Evolutionary conservation across 2,113 vertebrate species (phyloP).

Genomic region (Macroglossus sobrinus): DNA sequence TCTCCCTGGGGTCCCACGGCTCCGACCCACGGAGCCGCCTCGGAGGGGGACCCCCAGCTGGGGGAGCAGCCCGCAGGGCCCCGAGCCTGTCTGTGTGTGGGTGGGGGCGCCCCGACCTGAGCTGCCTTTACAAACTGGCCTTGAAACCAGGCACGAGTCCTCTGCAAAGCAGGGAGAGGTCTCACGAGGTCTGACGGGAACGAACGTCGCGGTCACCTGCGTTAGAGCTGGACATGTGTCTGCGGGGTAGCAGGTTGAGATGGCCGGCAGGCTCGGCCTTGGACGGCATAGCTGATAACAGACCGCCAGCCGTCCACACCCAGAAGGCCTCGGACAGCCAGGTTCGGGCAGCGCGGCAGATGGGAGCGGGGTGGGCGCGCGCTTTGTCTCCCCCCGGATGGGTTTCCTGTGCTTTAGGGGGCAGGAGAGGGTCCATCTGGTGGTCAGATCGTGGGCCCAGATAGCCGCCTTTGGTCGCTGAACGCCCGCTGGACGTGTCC

Average conservation of each 20-base stretch:
- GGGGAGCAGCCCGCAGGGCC: rapidly evolving
- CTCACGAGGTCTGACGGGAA: conserved; percentile 74
- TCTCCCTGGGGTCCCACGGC: not conserved
- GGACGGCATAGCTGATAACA: conserved; percentile 67
- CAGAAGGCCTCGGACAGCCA: conserved; percentile 74
- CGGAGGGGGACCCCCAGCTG: not conserved
- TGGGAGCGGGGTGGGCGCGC: conserved; percentile 77
- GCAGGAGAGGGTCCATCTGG: conserved; percentile 79
- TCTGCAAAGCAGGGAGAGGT: conserved; percentile 75
- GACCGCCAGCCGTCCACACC: conserved; percentile 60
- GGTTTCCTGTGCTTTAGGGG: conserved; percentile 77
- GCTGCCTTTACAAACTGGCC: conserved; percentile 68
- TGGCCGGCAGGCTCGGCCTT: conserved; percentile 45
- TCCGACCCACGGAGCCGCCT: rapidly evolving
- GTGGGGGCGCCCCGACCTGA: conserved; percentile 41
- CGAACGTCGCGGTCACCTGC: conserved; percentile 72
- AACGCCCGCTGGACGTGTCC: conserved; percentile 49
- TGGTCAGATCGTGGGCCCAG: conserved; percentile 74
- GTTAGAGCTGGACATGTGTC: conserved; percentile 56
- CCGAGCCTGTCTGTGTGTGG: not conserved
- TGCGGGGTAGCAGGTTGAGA: not conserved
- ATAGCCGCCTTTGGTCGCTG: conserved; percentile 70
- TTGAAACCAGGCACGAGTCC: conserved; percentile 70
- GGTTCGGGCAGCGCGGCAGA: conserved; percentile 73
- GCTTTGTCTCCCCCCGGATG: conserved; percentile 78